These are phyloP conservation scores for Chrysolina americana DNA, from an alignment of 2,888 invertebrate species.

Conservation along the genomic window DNA sequence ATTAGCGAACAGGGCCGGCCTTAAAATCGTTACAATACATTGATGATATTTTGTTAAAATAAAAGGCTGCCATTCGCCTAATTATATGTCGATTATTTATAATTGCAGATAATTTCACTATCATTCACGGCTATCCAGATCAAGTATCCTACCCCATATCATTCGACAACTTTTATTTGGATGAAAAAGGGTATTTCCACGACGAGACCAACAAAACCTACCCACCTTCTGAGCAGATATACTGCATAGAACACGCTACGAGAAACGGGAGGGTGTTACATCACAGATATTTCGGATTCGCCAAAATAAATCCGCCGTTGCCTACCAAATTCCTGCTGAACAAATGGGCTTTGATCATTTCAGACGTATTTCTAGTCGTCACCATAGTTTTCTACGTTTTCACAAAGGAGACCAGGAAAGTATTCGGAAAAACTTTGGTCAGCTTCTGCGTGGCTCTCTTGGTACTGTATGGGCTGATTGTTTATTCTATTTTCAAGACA, in stretches of 20 bases:
- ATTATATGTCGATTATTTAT: not conserved
- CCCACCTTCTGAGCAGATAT: slow-evolving; percentile 46
- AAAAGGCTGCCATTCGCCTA: too few relatives aligned
- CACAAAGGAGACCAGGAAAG: slow-evolving; percentile 53
- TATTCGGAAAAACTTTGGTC: slow-evolving; percentile 58
- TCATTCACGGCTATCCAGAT: slow-evolving; percentile 43
- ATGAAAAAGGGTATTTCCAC: slow-evolving; percentile 47
- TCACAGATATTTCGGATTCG: slow-evolving; percentile 47
- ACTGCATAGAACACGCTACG: slow-evolving; percentile 54
- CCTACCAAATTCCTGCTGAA: slow-evolving; percentile 52
- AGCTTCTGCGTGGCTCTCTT: slow-evolving; percentile 55
- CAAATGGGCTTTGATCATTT: slow-evolving; percentile 54
- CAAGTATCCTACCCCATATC: slow-evolving; percentile 41
- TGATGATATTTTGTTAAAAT: too few relatives aligned
- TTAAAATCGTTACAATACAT: too few relatives aligned
- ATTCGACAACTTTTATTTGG: slow-evolving; percentile 44
- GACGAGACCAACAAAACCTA: slow-evolving; percentile 44
- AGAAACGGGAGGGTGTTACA: slow-evolving; percentile 44
- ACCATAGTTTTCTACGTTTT: slow-evolving; percentile 53
- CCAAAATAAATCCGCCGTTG: slow-evolving; percentile 30
- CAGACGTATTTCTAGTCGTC: slow-evolving; percentile 53
- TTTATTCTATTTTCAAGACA: slow-evolving; percentile 46
- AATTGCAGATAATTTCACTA: slow-evolving; percentile 49
- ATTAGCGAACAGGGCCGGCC: too few relatives aligned
- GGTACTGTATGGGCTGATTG: slow-evolving; percentile 45